phyloP scores from a whole-genome alignment of 1,140 invertebrate species.

The Sarcophaga peregrina region DNA sequence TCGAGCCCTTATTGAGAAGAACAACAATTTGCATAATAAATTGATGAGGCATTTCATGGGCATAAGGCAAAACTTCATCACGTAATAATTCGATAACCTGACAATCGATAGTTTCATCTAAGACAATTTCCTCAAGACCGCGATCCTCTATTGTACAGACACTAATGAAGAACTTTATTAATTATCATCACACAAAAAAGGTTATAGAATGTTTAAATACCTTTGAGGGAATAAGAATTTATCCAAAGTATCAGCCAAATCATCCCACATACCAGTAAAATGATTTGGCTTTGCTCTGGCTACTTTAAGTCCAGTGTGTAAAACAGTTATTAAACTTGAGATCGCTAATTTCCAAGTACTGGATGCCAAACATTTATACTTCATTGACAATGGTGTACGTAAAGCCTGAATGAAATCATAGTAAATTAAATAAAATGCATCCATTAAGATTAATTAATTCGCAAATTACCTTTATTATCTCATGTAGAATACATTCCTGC shows the following conservation, averaged over 20 bases:
- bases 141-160: constrained; percentile 72
- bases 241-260: constrained; percentile 86
- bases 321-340: constrained; percentile 80
- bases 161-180: constrained; percentile 46
- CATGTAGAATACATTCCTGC: constrained; percentile 79
- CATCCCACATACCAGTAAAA: constrained; percentile 84
- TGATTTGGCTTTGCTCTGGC: constrained; percentile 81
- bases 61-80: constrained; percentile 87
- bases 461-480: constrained; percentile 72
- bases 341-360: constrained; percentile 89
- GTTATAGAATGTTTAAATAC: constrained; percentile 58
- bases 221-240: constrained; percentile 89
- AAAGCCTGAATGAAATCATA: constrained; percentile 67
- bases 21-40: constrained; percentile 90
- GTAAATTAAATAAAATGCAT: background rate
- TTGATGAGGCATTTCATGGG: constrained; percentile 82
- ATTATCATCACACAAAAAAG: background rate
- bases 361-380: constrained; percentile 84
- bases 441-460: background rate
- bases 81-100: constrained; percentile 87
- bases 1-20: constrained; percentile 92
- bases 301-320: constrained; percentile 87
- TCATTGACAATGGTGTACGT: constrained; percentile 80
- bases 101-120: constrained; percentile 87
- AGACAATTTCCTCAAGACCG: constrained; percentile 83